These are phyloP conservation scores for Dryobates pubescens DNA, from an alignment of 2,797 vertebrate species.

Conservation along the genomic window DNA sequence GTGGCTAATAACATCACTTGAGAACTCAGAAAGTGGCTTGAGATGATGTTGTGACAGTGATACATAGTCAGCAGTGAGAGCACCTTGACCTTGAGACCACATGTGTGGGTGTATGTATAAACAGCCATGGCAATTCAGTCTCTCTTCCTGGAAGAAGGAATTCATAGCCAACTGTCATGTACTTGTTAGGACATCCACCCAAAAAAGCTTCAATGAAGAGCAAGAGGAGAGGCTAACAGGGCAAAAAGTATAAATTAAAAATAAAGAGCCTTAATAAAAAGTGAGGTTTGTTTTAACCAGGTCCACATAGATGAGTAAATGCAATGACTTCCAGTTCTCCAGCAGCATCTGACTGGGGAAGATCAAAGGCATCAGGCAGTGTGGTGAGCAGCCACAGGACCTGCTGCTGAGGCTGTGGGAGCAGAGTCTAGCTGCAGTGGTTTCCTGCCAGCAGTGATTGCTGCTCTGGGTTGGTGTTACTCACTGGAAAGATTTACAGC, in stretches of 20 bases:
- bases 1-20: neutral
- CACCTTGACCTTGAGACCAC: neutral
- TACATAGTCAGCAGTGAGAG: rapidly evolving
- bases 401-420: neutral
- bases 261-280: neutral
- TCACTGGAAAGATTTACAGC: neutral
- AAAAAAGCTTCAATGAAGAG: neutral
- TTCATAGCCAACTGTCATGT: neutral
- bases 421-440: neutral
- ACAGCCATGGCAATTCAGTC: neutral
- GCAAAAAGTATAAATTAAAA: neutral
- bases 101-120: neutral
- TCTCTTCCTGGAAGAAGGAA: neutral
- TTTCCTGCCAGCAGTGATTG: neutral
- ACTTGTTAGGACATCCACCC: neutral
- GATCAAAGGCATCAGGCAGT: neutral
- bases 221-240: neutral
- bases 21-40: neutral
- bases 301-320: neutral
- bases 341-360: neutral
- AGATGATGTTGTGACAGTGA: neutral
- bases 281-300: neutral
- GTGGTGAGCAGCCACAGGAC: neutral
- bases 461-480: rapidly evolving
- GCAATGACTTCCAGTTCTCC: neutral